Evolutionary conservation across 2,797 vertebrate species (phyloP).

Genomic region (Anableps anableps): DNA sequence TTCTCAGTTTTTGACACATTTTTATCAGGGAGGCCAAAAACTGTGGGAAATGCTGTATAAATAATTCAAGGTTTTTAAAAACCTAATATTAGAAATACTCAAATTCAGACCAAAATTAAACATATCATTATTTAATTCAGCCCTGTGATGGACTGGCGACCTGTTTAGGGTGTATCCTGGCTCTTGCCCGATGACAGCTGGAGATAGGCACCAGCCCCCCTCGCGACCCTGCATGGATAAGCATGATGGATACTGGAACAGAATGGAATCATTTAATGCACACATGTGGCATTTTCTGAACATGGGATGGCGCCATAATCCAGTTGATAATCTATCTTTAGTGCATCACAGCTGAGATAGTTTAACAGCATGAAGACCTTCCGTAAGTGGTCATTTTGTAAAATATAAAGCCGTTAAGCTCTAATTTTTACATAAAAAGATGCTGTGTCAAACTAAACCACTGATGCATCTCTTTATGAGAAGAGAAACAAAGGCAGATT

Average conservation of each 20-base stretch:
- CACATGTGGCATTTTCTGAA: not conserved
- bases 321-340: constrained; percentile 7
- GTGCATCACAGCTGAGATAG: not conserved
- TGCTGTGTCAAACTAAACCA: not conserved
- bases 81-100: not conserved
- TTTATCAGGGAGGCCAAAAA: not conserved
- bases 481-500: not conserved
- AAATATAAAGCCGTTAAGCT: not conserved
- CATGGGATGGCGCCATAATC: constrained; percentile 15
- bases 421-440: not conserved
- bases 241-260: no score
- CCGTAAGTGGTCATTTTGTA: not conserved
- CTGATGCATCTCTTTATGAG: not conserved
- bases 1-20: not conserved
- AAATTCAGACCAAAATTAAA: not conserved
- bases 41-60: not conserved
- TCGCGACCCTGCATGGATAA: no score
- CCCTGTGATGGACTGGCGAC: no score
- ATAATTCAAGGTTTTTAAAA: not conserved
- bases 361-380: constrained; percentile 6
- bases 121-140: no score
- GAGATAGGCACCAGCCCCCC: no score
- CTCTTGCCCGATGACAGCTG: no score
- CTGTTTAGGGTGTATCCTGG: no score
- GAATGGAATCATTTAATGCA: no score